Conservation (phyloP, 2,797 vertebrate genomes). For the Cuculus canorus region DNA sequence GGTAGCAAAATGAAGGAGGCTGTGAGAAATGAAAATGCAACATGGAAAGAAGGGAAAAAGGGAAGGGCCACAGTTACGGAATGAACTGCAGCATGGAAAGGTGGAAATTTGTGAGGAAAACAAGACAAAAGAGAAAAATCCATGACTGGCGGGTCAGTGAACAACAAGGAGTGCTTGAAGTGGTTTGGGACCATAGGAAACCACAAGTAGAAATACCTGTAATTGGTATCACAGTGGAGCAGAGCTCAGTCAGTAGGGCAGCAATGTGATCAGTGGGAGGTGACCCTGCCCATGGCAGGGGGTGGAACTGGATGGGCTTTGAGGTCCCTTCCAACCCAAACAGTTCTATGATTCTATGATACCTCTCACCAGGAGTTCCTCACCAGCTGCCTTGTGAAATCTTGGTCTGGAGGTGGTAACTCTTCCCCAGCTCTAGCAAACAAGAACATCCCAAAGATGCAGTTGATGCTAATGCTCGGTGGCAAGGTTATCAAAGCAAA, state of each 20-base stretch:
- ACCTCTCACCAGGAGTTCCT: neutral
- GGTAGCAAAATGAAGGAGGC: neutral
- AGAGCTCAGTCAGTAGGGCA: neutral
- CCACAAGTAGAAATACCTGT: neutral
- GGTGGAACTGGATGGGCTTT: no score
- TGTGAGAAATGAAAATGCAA: neutral
- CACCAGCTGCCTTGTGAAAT: neutral
- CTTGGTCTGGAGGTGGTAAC: neutral
- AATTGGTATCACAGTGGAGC: neutral
- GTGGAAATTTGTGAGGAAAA: neutral
- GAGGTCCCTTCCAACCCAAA: no score
- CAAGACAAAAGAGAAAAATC: neutral
- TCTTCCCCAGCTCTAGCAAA: neutral
- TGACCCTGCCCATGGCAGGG: no score
- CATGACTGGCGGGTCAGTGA: neutral
- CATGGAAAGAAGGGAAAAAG: neutral
- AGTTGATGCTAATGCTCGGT: neutral
- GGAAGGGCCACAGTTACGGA: neutral
- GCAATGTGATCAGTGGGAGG: no score
- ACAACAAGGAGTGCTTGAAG: neutral
- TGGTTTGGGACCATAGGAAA: neutral
- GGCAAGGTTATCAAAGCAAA: neutral
- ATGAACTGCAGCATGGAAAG: neutral
- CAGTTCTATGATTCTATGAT: neutral
- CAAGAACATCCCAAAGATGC: neutral